Evolutionary conservation across 1,140 invertebrate genomes (phyloP), one percentile per base, ranked within the genome.

Genomic region (Cherax destructor): DNA sequence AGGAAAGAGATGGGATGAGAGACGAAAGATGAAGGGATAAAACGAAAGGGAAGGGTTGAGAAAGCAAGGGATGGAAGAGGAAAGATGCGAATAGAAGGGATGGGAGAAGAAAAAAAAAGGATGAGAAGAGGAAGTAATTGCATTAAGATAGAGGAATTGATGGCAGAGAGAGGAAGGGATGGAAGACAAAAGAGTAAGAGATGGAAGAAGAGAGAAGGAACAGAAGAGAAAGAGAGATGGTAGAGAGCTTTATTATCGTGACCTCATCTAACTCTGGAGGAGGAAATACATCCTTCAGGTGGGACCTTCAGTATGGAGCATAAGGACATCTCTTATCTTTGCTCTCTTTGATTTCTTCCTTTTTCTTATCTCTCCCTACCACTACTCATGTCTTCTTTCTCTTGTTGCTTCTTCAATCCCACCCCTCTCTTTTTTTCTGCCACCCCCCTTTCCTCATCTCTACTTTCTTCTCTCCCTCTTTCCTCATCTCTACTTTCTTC

Each of bases 381-480:
- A 11, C 3, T 16, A 59, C 56, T 59, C 56, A 59, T 16, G 9
- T 69, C 21, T 69, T 16, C 21, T 21, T 5, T n/a, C 7, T 18
- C 16, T 69, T 69, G 2, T 6, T 13, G 5, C 65, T 69, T 5
- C 18, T 16, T n/a, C 49, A 21, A 50, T 61, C 80, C 59, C 18
- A 61, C 80, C 59, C 80, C n/a, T 16, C 59, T 16, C 21, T 16
- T 52, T 16, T 52, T 0, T 52, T 50, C 56, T 50, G 59, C 49
- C 56, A 11, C 56, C 79, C 56, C 79, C 56, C 52, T 52, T 50
- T 81, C 79, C 56, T 50, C 21, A 49, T 81, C 79, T 78, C 76
- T 78, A 21, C 30, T 24, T 78, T 24, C 30, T 13, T 78, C 7
- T 78, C 76, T 78, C 76, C 30, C 76, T 78, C 76, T 77, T 24